Evolutionary conservation across 2,888 invertebrate genomes (phyloP), one percentile per base, ranked within the genome.

Genomic region (Clusia tigrina): DNA sequence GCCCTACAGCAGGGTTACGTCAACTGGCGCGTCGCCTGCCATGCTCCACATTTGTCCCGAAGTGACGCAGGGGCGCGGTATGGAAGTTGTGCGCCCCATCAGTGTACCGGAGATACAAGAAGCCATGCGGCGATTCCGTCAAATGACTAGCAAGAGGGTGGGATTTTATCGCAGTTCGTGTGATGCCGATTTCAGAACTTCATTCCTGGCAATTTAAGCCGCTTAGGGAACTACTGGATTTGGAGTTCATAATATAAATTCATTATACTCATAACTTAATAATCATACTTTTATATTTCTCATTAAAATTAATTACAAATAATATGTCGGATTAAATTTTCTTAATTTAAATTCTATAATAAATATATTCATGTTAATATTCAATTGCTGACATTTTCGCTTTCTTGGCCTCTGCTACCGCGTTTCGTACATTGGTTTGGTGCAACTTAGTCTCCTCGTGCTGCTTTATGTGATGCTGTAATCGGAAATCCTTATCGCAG

Each of bases 71-170:
- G 85, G 85, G 1, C 82, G 84, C 0, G 90, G 89, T 0, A 87
- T 87, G 74, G 90, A 88, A 74, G 89, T 89, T 25, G 90, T 89
- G 46, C 86, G 88, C 38, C 88, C 91, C 0, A 89, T 95, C 60
- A 91, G 90, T 22, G 91, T 93, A 0, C 87, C 88, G 12, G 95
- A 95, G 85, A 90, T 95, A 52, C 88, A 90, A 67, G 95, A 95
- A 84, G 94, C 91, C 0, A 86, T 95, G 73, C 85, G 94, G 58
- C 86, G 95, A 67, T 90, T 81, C 58, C 76, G 78, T 0, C 81
- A 82, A 67, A 79, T 80, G 74, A 78, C 79, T 25, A 78, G 74
- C 60, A 81, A 80, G 23, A 77, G 78, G 62, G 74, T 82, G 59
- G 83, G 83, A 1, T 71, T 72, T 12, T 80, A 80, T 66, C 74